Evolutionary conservation across 2,888 invertebrate species (phyloP).

Genomic region (Crematogaster levior): DNA sequence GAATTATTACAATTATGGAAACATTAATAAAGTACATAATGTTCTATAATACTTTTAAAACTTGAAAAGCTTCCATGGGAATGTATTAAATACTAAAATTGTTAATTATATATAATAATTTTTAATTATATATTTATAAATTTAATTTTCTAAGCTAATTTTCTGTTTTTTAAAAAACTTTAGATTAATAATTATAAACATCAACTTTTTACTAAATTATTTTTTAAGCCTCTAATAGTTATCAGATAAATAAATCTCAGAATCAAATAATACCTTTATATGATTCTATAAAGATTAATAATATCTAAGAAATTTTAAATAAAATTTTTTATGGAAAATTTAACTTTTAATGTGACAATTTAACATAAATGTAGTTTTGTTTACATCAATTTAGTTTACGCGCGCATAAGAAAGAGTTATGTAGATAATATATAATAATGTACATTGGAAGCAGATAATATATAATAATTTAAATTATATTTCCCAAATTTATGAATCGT

Average conservation of each 20-base stretch:
- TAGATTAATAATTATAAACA: conserved; percentile 13
- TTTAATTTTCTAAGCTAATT: neutral
- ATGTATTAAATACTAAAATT: conserved; percentile 30
- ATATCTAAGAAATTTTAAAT: conserved; percentile 20
- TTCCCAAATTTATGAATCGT: conserved; percentile 17
- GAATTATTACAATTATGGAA: neutral
- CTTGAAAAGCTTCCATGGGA: conserved; percentile 18
- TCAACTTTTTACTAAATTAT: neutral
- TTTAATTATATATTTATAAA: neutral
- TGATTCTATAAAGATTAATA: neutral
- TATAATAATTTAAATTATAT: conserved; percentile 3
- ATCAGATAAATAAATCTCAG: neutral
- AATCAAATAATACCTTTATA: neutral
- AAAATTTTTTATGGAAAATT: neutral
- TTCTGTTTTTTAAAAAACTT: neutral
- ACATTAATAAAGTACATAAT: conserved; percentile 4
- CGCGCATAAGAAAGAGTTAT: neutral
- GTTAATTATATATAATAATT: conserved; percentile 9
- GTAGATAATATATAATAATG: conserved; percentile 20
- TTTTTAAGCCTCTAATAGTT: conserved; percentile 10
- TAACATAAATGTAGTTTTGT: conserved; percentile 8
- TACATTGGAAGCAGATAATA: neutral
- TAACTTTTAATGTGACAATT: conserved; percentile 15
- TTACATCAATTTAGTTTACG: neutral
- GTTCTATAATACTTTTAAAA: neutral